A percentile compares a stretch with the other conserved stretches of the same genome.
phyloP scores from a whole-genome alignment of 1,140 invertebrate genomes.

The Frieseomelitta varia region DNA sequence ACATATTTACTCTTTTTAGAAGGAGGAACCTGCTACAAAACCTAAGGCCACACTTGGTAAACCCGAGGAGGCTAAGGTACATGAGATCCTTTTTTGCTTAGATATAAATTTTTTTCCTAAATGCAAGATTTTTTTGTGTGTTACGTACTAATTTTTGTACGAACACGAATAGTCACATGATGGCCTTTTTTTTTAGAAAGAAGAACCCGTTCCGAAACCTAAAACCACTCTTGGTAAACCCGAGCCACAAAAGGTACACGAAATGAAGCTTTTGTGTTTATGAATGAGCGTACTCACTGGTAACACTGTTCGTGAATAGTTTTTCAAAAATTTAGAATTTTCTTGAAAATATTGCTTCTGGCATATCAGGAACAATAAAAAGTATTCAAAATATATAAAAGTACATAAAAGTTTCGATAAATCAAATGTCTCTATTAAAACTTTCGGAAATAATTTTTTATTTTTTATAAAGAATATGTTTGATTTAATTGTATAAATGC shows the following conservation, averaged over 20 bases:
- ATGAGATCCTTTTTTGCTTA: neutral
- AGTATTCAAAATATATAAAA: no score
- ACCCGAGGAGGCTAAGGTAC: conserved; percentile 67
- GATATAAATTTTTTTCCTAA: neutral
- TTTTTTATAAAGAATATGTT: no score
- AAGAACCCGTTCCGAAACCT: conserved; percentile 53
- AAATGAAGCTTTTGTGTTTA: neutral
- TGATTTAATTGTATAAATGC: no score
- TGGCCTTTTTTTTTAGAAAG: conserved; percentile 64
- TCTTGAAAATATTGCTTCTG: no score
- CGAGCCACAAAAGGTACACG: conserved; percentile 70
- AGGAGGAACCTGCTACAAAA: conserved; percentile 54
- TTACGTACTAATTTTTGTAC: neutral
- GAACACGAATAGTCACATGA: neutral
- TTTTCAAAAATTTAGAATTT: neutral
- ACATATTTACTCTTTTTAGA: conserved; percentile 55
- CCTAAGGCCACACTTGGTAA: conserved; percentile 57
- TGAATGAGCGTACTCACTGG: neutral
- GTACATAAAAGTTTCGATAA: no score
- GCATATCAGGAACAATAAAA: no score
- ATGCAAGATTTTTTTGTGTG: neutral
- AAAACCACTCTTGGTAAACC: conserved; percentile 63
- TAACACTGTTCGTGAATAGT: neutral
- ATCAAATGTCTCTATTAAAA: no score
- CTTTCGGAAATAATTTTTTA: no score